Evolutionary conservation across 1,140 invertebrate genomes (phyloP).

Genomic region (Sycobia sp.): DNA sequence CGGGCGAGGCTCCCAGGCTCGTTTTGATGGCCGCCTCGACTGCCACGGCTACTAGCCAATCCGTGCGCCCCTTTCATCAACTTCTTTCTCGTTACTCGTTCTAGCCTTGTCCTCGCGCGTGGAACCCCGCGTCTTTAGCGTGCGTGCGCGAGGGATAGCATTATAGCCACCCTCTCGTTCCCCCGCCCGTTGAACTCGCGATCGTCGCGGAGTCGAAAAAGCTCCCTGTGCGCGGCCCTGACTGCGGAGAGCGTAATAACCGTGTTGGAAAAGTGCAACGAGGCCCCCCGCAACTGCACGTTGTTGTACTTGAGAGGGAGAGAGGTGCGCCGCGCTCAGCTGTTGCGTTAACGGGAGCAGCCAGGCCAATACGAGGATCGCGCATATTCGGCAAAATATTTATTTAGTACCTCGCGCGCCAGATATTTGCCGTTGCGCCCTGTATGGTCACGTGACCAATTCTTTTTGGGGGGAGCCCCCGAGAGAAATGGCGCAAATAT

Average conservation of each 20-base stretch:
- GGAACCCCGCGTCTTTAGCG: background rate
- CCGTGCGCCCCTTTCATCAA: background rate
- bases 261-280: too few species aligned
- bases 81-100: background rate
- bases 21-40: background rate
- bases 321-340: background rate
- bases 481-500: slow-evolving; percentile 69
- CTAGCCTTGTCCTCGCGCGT: background rate
- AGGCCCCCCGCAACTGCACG: background rate
- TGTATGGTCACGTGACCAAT: slow-evolving; percentile 67
- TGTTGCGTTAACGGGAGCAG: background rate
- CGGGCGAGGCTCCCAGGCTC: background rate
- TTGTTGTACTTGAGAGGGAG: background rate
- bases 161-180: background rate
- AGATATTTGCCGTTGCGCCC: background rate
- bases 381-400: too few species aligned
- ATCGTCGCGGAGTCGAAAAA: background rate
- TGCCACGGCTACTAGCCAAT: background rate
- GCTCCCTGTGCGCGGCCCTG: background rate
- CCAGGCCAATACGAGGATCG: background rate
- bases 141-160: slow-evolving; percentile 6
- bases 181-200: background rate
- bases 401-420: background rate
- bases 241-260: too few species aligned
- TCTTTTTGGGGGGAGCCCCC: too few species aligned